phyloP scores from a whole-genome alignment of 2,797 vertebrate genomes.

The Limosa lapponica region DNA sequence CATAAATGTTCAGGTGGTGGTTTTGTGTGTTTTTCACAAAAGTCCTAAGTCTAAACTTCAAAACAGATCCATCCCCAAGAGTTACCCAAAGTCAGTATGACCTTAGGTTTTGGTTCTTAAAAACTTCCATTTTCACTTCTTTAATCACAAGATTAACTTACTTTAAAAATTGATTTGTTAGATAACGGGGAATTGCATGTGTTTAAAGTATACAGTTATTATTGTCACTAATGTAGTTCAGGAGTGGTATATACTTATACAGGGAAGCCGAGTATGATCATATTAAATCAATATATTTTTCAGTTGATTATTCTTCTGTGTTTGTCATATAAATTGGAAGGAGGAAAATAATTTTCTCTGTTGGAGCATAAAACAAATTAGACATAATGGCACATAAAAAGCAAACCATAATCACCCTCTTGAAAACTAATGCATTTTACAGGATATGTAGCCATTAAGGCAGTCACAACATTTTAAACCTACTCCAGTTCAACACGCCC shows the following conservation, averaged over 20 bases:
- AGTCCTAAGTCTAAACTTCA: background rate
- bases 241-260: slow-evolving; percentile 24
- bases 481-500: slow-evolving; percentile 17
- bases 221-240: slow-evolving; percentile 8
- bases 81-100: background rate
- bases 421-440: slow-evolving; percentile 68
- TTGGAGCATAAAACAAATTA: slow-evolving; percentile 77
- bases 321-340: slow-evolving; percentile 72
- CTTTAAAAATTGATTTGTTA: background rate
- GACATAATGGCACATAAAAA: slow-evolving; percentile 76
- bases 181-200: background rate
- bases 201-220: slow-evolving; percentile 20
- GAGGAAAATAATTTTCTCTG: slow-evolving; percentile 76
- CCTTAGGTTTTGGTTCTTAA: background rate
- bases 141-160: background rate
- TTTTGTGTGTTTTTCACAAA: background rate
- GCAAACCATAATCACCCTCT: slow-evolving; percentile 70
- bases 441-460: slow-evolving; percentile 62
- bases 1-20: background rate
- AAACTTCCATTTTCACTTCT: background rate
- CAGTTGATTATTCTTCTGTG: slow-evolving; percentile 66
- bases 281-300: slow-evolving; percentile 69
- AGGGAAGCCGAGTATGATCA: slow-evolving; percentile 15
- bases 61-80: background rate
- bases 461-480: slow-evolving; percentile 71